Conservation (phyloP, 2,888 invertebrate genomes). For the Acronicta psi region DNA sequence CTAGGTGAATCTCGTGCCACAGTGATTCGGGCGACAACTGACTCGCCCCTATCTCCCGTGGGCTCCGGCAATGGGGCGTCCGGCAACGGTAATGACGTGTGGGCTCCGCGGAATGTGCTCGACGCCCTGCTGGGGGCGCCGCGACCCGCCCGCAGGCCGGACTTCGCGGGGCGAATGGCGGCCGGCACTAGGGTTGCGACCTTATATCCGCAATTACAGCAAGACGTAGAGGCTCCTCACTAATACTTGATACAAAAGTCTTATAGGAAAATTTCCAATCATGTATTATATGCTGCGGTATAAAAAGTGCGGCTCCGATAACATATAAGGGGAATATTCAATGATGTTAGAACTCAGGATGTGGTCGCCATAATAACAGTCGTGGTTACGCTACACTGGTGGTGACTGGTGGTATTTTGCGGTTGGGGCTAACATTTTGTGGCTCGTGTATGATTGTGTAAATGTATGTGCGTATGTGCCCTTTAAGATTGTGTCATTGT, state of each 20-base stretch:
- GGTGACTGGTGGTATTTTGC: slow-evolving; percentile 20
- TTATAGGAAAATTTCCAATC: background rate
- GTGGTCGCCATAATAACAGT: slow-evolving; percentile 33
- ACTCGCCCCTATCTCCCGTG: slow-evolving; percentile 95
- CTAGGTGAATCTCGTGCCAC: slow-evolving; percentile 81
- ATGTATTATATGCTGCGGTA: background rate
- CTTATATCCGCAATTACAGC: slow-evolving; percentile 92
- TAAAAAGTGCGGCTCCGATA: background rate
- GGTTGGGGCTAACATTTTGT: slow-evolving; percentile 19
- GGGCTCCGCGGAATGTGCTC: slow-evolving; percentile 85
- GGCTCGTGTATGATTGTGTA: slow-evolving; percentile 13
- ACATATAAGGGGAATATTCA: background rate
- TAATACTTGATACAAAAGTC: slow-evolving; percentile 32
- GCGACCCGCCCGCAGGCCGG: slow-evolving; percentile 84
- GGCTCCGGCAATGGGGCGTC: slow-evolving; percentile 81
- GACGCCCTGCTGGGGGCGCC: slow-evolving; percentile 88
- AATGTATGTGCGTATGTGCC: slow-evolving; percentile 9
- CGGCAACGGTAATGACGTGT: slow-evolving; percentile 68
- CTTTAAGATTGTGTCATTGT: slow-evolving; percentile 15
- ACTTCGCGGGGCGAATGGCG: slow-evolving; percentile 92
- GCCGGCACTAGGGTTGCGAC: slow-evolving; percentile 90
- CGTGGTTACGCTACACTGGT: slow-evolving; percentile 11
- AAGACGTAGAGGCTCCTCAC: slow-evolving; percentile 78
- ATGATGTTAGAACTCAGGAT: slow-evolving; percentile 25
- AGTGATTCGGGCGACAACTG: slow-evolving; percentile 92